Conservation (phyloP, 2,888 invertebrate genomes). For the Leptopterna dolabrata region DNA sequence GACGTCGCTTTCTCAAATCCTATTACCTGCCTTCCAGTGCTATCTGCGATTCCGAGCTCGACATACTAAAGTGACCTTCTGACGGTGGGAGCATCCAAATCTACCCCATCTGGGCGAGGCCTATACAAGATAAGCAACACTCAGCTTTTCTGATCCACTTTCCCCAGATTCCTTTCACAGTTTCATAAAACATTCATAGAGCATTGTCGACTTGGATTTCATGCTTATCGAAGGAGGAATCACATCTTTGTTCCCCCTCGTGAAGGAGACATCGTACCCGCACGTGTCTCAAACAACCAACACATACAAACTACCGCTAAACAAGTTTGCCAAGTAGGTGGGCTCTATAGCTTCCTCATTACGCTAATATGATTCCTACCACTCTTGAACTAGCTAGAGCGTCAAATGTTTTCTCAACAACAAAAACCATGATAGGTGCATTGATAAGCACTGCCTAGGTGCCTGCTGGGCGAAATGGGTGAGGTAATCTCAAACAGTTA, state of each 20-base stretch:
- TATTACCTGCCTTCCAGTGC: constrained; percentile 29
- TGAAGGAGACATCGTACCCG: not conserved
- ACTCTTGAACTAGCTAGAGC: too few relatives aligned
- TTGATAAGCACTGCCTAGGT: too few relatives aligned
- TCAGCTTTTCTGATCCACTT: not conserved
- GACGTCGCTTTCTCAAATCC: constrained; percentile 49
- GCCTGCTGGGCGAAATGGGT: too few relatives aligned
- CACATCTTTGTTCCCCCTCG: not conserved
- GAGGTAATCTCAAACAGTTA: too few relatives aligned
- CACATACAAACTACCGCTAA: too few relatives aligned
- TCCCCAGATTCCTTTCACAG: constrained; percentile 13
- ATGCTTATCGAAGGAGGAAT: not conserved
- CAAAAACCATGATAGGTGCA: too few relatives aligned
- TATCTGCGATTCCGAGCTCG: constrained; percentile 34
- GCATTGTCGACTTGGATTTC: not conserved
- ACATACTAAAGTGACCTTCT: constrained; percentile 45
- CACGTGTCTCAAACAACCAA: too few relatives aligned
- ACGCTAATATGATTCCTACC: too few relatives aligned
- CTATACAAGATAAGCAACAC: not conserved
- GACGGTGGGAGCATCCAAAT: constrained; percentile 46
- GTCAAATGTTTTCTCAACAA: too few relatives aligned
- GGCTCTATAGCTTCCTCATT: too few relatives aligned
- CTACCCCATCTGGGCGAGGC: not conserved
- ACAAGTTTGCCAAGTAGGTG: too few relatives aligned
- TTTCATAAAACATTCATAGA: constrained; percentile 34